Evolutionary conservation across 2,888 invertebrate genomes (phyloP).

Genomic region (Charanyca ferruginea): DNA sequence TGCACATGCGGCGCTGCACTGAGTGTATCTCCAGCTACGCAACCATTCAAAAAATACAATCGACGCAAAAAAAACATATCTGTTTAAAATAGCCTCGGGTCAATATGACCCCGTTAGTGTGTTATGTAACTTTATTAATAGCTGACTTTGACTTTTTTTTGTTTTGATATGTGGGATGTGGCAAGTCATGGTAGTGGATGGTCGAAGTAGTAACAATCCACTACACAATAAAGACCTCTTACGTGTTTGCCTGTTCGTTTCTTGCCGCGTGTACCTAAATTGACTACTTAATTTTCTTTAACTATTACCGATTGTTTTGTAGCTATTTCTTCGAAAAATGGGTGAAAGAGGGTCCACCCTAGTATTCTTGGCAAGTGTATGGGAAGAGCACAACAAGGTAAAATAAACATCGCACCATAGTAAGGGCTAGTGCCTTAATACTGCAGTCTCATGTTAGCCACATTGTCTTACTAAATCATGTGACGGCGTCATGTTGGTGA

Average conservation of each 20-base stretch:
- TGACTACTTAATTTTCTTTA: constrained; percentile 28
- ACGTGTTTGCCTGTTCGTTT: constrained; percentile 12
- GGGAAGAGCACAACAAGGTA: constrained; percentile 85
- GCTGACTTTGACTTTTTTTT: not conserved
- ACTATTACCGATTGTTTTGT: constrained; percentile 77
- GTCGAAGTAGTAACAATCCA: no score
- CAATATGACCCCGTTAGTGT: no score
- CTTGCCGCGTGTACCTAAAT: constrained; percentile 4
- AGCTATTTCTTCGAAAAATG: constrained; percentile 88
- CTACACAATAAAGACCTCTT: not conserved
- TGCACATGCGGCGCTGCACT: no score
- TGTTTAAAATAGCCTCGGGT: no score
- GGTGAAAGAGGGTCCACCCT: constrained; percentile 89
- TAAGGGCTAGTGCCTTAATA: constrained; percentile 69
- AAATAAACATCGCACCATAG: constrained; percentile 64
- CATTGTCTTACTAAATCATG: constrained; percentile 71
- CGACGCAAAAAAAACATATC: no score
- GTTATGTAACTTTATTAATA: constrained; percentile 22
- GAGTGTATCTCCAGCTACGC: no score
- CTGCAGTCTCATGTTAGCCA: constrained; percentile 70
- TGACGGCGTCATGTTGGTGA: constrained; percentile 59
- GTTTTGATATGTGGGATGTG: not conserved
- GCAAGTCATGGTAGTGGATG: not conserved
- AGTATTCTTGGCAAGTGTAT: constrained; percentile 86
- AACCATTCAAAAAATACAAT: no score